Evolutionary conservation across 2,113 vertebrate genomes (phyloP), one percentile per base, ranked within the genome.

Genomic region (Chamaetylas fuelleborni): DNA sequence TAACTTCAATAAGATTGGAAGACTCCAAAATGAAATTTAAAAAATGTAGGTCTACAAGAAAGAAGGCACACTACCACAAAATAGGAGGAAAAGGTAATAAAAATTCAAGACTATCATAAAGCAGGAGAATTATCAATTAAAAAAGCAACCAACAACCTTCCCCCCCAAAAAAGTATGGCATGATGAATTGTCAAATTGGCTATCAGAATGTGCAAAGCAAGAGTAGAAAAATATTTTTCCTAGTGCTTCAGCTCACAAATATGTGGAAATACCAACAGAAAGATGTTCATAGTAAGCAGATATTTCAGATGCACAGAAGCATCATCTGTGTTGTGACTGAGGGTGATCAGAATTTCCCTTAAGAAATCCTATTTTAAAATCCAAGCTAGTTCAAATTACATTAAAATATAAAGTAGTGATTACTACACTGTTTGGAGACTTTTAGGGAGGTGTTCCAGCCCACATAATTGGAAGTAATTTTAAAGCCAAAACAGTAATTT

Each of bases 401-500:
- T 34, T 79, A 56, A 93, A 74, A 79, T 62, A 86, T 54, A 81
- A 90, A 78, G 61, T 18, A 83, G 73, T 76, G 61, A 86, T 87
- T 91, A 91, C 48, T 56, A 78, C 9, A 29, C 31, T 78, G 48
- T 76, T 81, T 91, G 62, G 81, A 89, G 76, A 91, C 81, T 97
- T 93, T 84, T 40, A 92, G 28, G 69, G 83, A 84, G n/a, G 51
- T 50, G 76, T 64, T 93, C 34, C 86, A 90, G 69, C 83, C 69
- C 83, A 94, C 77, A 74, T 81, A 90, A 92, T n/a, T 91, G 81
- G 72, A 93, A 90, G 60, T 51, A 8, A 86, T 92, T 90, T 94
- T 70, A 80, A 93, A 93, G 89, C 61, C 86, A 91, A 95, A 96
- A 90, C 2, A 94, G 82, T 89, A 78, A 95, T 96, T 92, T 93